Evolutionary conservation across 23 tunicate species (phyloP).

Genomic region (Trididemnum clinides): DNA sequence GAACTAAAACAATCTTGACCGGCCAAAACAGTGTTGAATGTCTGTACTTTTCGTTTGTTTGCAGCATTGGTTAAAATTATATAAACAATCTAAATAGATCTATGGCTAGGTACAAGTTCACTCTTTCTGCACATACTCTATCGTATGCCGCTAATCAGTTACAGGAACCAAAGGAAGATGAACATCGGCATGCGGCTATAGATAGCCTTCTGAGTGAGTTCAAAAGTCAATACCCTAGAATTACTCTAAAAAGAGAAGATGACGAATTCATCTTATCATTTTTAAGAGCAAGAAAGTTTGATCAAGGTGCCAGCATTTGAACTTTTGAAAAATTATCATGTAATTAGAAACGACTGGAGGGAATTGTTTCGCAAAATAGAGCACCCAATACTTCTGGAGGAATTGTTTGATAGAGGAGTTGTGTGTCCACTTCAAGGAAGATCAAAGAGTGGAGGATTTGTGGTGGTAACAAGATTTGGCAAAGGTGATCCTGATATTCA

Average conservation of each 20-base stretch:
- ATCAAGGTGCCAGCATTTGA: neutral
- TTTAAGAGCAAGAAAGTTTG: neutral
- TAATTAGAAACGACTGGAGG: neutral
- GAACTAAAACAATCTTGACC: no score
- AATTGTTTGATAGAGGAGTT: neutral
- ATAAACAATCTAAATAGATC: no score
- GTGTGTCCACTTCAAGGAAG: slow-evolving; percentile 1
- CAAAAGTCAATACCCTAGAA: neutral
- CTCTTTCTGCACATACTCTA: no score
- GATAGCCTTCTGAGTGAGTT: neutral
- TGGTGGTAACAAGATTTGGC: neutral
- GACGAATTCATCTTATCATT: neutral
- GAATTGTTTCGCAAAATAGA: neutral
- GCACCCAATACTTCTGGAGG: neutral
- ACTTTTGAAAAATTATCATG: neutral
- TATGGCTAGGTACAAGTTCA: no score
- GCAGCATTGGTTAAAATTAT: no score
- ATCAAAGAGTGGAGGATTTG: neutral
- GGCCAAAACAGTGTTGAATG: no score
- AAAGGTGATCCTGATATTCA: no score
- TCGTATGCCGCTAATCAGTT: neutral
- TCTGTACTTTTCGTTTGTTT: no score
- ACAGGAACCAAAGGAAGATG: neutral
- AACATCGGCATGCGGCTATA: neutral
- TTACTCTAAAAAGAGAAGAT: neutral